Base-by-base conservation (phyloP, 2,797 vertebrate genomes). In the Jordanella pulchra region DNA sequence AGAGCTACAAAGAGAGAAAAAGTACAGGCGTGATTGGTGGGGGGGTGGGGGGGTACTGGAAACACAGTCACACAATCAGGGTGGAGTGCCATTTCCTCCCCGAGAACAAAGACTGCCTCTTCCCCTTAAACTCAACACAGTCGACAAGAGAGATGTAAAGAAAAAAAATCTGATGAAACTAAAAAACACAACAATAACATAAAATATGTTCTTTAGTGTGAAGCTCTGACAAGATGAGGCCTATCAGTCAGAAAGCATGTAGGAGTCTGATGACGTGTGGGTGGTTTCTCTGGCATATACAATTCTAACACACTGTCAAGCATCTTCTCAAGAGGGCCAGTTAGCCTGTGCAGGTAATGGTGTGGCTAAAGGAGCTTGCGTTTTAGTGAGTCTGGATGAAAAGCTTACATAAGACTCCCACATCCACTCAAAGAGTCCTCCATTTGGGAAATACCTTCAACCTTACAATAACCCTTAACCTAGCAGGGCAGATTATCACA, bases 21-120 rank as follows among this genome's bases (percentile, higher is more conserved):
- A 87, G 79, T 84, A 75, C 69, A 84, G 75, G 74, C 74, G 69
- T 80, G 77, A 55, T 78, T 23, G 79, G 21, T 65, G 53, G 27
- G 47, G 74, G 54, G 73, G 58, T 68, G 58, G 56, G 58, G 73
- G 80, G 83, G 69, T 71, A 55, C 65, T 92, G 92, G 92, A 94
- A 94, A 94, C 87, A 85, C 90, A 88, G 75, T 75, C 72, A 68
- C 75, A 81, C 75, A 81, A 78, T 77, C 79, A 81, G 80, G 80
- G 80, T 81, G 80, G 80, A 81, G 80, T 72, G 72, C 75, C 54
- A 27, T 75, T 81, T 81, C 80, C 80, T 81, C 75, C 60, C 69
- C 0, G 76, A 91, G 88, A 93, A 93, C 88, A 91, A 89, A 93
- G 89, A 90, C 86, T 82, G 87, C 87, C 88, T 86, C 89, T 91